phyloP scores from a whole-genome alignment of 2,797 vertebrate species.

The Saxicola maurus region DNA sequence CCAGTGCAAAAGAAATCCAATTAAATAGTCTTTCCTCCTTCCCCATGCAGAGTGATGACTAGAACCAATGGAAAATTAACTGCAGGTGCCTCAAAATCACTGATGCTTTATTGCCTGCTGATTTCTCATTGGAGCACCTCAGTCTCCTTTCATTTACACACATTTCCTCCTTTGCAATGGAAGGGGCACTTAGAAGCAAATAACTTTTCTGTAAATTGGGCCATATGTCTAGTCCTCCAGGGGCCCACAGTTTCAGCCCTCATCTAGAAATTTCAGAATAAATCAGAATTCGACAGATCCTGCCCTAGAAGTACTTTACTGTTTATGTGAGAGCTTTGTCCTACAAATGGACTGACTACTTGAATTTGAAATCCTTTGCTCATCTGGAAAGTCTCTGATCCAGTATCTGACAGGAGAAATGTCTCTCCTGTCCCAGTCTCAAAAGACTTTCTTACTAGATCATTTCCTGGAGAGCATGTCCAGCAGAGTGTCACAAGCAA shows the following conservation, averaged over 20 bases:
- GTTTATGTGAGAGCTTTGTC: neutral
- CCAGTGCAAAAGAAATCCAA: neutral
- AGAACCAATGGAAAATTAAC: constrained; percentile 26
- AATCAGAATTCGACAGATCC: neutral
- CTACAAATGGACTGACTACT: neutral
- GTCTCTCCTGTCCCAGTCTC: neutral
- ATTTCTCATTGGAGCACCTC: constrained; percentile 28
- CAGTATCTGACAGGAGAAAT: neutral
- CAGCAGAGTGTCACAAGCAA: neutral
- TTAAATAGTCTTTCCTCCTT: neutral
- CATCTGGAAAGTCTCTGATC: neutral
- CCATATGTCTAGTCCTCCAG: neutral
- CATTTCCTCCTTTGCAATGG: neutral
- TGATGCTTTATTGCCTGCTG: constrained; percentile 10
- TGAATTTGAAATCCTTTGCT: constrained; percentile 10
- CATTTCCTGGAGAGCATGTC: neutral
- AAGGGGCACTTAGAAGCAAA: neutral
- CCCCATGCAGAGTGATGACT: neutral
- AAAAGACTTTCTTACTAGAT: neutral
- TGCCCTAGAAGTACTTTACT: neutral
- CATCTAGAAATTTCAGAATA: constrained; percentile 21
- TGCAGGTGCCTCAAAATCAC: constrained; percentile 37
- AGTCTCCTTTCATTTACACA: constrained; percentile 16
- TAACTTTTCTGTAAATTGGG: constrained; percentile 21
- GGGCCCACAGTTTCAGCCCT: neutral